These are phyloP conservation scores for Seira ritae DNA, from an alignment of 2,888 invertebrate genomes.

Conservation along the genomic window DNA sequence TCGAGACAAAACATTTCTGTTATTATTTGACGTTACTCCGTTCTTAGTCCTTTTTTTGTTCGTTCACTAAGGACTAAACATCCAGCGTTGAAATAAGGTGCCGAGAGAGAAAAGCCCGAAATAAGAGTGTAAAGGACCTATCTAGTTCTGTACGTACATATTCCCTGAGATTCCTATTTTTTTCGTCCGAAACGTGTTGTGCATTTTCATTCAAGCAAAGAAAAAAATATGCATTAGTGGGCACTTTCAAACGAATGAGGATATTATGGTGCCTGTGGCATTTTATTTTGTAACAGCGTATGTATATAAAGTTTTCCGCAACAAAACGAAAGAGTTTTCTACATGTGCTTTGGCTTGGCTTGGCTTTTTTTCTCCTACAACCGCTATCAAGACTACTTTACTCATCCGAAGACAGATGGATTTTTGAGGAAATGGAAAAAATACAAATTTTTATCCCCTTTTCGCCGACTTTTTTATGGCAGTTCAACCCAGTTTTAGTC, in stretches of 20 bases:
- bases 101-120: neutral
- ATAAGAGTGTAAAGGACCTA: neutral
- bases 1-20: constrained; percentile 2
- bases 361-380: neutral
- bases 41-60: neutral
- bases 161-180: neutral
- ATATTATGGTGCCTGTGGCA: constrained; percentile 11
- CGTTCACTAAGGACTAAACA: neutral
- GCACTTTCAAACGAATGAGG: neutral
- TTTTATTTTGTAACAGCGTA: constrained; percentile 1
- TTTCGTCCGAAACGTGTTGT: constrained; percentile 10
- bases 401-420: constrained; percentile 17
- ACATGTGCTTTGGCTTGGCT: neutral
- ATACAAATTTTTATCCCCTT: neutral
- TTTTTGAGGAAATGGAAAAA: constrained; percentile 17
- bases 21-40: neutral
- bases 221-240: constrained; percentile 19
- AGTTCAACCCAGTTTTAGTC: constrained; percentile 17
- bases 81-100: neutral
- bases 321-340: neutral
- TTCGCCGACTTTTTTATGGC: neutral
- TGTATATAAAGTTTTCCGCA: neutral
- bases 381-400: constrained; percentile 4
- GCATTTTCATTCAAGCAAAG: constrained; percentile 1
- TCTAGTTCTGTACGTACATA: neutral